Percentiles rank a stretch among this genome's conserved stretches.
These are phyloP conservation scores for Drosophila nebulosa DNA, from an alignment of 1,140 invertebrate species.

Conservation along the genomic window DNA sequence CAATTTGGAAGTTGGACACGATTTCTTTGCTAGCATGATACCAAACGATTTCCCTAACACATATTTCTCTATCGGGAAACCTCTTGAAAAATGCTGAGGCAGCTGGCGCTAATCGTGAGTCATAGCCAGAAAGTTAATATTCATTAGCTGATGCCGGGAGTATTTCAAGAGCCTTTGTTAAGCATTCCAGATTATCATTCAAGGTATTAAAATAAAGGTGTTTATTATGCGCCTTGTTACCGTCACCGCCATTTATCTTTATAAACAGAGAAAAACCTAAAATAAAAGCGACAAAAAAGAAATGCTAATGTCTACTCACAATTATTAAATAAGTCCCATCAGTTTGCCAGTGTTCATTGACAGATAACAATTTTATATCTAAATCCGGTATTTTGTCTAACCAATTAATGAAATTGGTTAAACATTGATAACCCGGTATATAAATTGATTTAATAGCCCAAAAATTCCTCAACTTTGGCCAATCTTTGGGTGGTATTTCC, in stretches of 20 bases:
- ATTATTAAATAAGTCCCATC: constrained; percentile 51
- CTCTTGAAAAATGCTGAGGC: constrained; percentile 23
- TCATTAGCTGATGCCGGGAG: neutral
- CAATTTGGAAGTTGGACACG: constrained; percentile 22
- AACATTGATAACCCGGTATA: constrained; percentile 31
- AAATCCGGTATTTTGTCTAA: constrained; percentile 27
- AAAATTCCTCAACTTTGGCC: constrained; percentile 42
- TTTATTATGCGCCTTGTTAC: no score
- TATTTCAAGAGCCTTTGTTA: constrained; percentile 4
- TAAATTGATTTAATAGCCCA: constrained; percentile 30
- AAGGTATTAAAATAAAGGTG: constrained; percentile 38
- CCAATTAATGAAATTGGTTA: constrained; percentile 60
- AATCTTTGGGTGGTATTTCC: constrained; percentile 51
- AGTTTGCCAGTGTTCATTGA: constrained; percentile 56
- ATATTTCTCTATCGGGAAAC: neutral
- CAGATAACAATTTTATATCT: constrained; percentile 34
- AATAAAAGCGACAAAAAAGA: no score
- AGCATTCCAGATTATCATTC: neutral
- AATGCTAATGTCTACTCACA: constrained; percentile 13
- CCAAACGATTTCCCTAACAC: constrained; percentile 15
- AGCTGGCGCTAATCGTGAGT: constrained; percentile 23
- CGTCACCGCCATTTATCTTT: no score
- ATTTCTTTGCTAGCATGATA: constrained; percentile 42
- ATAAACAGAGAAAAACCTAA: no score
- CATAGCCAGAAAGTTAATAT: constrained; percentile 20